phyloP scores from a whole-genome alignment of 2,888 invertebrate species.

The Pyrrhia umbra region DNA sequence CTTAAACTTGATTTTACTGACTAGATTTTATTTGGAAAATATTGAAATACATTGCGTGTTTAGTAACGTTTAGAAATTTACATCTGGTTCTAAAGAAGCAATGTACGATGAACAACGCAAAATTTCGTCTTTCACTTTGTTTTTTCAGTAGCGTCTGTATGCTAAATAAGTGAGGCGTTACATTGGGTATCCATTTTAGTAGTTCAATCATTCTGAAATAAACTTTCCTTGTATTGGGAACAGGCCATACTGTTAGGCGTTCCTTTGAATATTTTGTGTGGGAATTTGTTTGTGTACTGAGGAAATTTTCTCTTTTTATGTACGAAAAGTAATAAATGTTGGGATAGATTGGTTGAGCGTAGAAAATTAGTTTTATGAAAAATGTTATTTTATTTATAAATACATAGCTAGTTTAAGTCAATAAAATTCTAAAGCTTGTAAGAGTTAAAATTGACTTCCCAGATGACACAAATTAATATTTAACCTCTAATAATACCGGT shows the following conservation, averaged over 20 bases:
- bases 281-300: constrained; percentile 32
- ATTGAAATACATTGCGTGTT: constrained; percentile 24
- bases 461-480: too few relatives aligned
- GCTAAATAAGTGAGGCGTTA: constrained; percentile 59
- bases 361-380: constrained; percentile 42
- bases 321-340: constrained; percentile 22
- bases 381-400: constrained; percentile 13
- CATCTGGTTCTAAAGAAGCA: not conserved
- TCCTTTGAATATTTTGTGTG: constrained; percentile 47
- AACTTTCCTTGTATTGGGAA: constrained; percentile 47
- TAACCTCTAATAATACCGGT: too few relatives aligned
- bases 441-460: too few relatives aligned
- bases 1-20: not conserved
- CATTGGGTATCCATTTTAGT: constrained; percentile 52
- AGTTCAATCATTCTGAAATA: constrained; percentile 56
- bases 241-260: constrained; percentile 46
- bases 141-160: constrained; percentile 35
- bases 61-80: not conserved
- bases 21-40: not conserved
- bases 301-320: constrained; percentile 42
- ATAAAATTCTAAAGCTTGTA: too few relatives aligned
- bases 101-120: not conserved
- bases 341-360: not conserved
- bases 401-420: too few relatives aligned
- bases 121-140: not conserved